Base-by-base conservation (phyloP, 2,797 vertebrate species). In the Hirundo rustica region DNA sequence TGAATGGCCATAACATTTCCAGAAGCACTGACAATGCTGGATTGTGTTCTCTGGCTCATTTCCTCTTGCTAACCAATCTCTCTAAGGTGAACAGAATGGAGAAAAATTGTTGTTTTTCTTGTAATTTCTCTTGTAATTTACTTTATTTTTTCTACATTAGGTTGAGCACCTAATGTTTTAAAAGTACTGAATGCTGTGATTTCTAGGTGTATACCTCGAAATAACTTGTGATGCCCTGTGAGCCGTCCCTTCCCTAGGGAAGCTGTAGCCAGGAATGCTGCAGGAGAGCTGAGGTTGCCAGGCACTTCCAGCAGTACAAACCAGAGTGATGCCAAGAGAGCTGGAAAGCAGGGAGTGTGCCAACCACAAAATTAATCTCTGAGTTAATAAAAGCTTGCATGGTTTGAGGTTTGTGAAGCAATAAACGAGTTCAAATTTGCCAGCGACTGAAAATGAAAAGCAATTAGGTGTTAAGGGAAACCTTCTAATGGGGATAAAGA, bases 361-460 rank as follows among this genome's bases (percentile, higher is more conserved):
- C 93, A 94, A 68, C 79, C 92, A 77, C 91, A 92, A 83, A 94
- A 94, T 91, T 96, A 93, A 95, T 89, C 73, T 91, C 77, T 73
- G 79, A 78, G 62, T 96, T 95, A 94, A 89, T 86, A 89, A 94
- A 91, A 93, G 87, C 50, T 36, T 88, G 54, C 87, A 77, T 38
- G 75, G 85, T 86, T 85, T 95, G 93, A 95, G 91, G 89, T 93
- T 94, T 97, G 86, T 92, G 92, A 93, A 93, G 93, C 85, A 96
- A 91, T 89, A 91, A 96, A 88, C 2, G 42, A 87, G 79, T 75
- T 97, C 85, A 88, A 72, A 83, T 94, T 91, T 96, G 89, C 82
- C 73, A 89, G 78, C 0, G 3, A 91, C 72, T 85, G 81, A 85
- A 78, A 85, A 95, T 91, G 88, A 91, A 94, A 92, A 94, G 86